Conservation (phyloP, 1,140 invertebrate genomes). For the Trigoniulus corallinus region DNA sequence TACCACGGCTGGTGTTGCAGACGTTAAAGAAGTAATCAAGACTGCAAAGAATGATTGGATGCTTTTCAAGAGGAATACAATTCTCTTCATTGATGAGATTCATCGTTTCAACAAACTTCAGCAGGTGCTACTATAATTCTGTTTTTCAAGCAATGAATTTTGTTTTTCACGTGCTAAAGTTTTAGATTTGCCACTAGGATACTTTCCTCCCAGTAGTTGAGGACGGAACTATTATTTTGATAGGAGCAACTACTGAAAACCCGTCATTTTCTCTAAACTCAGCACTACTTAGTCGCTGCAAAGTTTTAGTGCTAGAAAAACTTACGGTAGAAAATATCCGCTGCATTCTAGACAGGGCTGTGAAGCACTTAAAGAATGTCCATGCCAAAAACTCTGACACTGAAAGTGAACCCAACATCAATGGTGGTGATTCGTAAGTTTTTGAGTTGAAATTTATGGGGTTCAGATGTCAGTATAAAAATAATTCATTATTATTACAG, state of each 20-base stretch:
- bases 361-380: constrained; percentile 17
- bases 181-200: constrained; percentile 32
- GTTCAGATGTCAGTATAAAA: too few relatives aligned
- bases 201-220: constrained; percentile 63
- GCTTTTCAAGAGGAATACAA: constrained; percentile 42
- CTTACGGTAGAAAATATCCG: constrained; percentile 38
- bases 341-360: constrained; percentile 42
- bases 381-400: background rate
- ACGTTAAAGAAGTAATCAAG: constrained; percentile 55
- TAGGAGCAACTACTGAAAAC: constrained; percentile 78
- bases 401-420: too few relatives aligned
- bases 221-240: constrained; percentile 56
- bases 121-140: constrained; percentile 26
- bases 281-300: constrained; percentile 56
- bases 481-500: too few relatives aligned
- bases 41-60: constrained; percentile 53
- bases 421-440: too few relatives aligned
- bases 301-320: constrained; percentile 58
- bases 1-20: constrained; percentile 52
- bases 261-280: constrained; percentile 68
- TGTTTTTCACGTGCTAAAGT: background rate
- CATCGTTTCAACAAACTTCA: constrained; percentile 72
- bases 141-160: background rate
- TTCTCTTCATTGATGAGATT: constrained; percentile 78
- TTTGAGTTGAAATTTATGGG: too few relatives aligned